Base-by-base conservation (phyloP, 2,888 invertebrate genomes). In the Heliconius ethilla region DNA sequence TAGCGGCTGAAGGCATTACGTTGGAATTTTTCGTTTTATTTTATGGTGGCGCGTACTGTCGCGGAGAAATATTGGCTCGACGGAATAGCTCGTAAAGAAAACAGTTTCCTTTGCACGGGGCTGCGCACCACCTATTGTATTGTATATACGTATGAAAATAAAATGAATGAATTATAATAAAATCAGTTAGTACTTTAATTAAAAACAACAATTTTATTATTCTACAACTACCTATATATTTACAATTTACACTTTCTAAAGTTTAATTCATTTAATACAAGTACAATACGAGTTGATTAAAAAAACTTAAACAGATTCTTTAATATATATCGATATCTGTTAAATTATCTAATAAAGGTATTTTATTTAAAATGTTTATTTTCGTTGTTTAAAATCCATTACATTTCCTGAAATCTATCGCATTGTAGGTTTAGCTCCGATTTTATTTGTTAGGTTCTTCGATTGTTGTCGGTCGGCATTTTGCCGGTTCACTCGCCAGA, bases 11-110 rank as follows among this genome's bases (percentile, higher is more conserved):
- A 89, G 88, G 91, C 89, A 90, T 89, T 89, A 88, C 89, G 89
- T 88, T 88, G 93, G 94, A 94, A 94, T 94, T 94, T 94, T 94
- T 93, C 94, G 94, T 94, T 94, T 94, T 94, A 94, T 94, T 94
- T 94, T 94, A 94, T 94, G 94, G 91, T 91, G 90, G 91, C 90
- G 91, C 93, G 93, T 92, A 91, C 93, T 94, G 94, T 93, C 93
- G 93, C 93, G 91, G 88, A 93, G 93, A 94, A 93, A 94, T 94
- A 94, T 94, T 94, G 94, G 94, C 92, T 94, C 92, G 89, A 89
- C 91, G 93, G 91, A 94, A 94, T 93, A 92, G 94, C 91, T 94
- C 94, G 93, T 94, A 94, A 94, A 94, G 93, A 91, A 91, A 91
- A 91, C 92, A 90, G 92, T 92, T 92, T 91, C 89, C 90, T 89